Base-by-base conservation (phyloP, 2,113 vertebrate genomes). In the Lophius piscatorius region DNA sequence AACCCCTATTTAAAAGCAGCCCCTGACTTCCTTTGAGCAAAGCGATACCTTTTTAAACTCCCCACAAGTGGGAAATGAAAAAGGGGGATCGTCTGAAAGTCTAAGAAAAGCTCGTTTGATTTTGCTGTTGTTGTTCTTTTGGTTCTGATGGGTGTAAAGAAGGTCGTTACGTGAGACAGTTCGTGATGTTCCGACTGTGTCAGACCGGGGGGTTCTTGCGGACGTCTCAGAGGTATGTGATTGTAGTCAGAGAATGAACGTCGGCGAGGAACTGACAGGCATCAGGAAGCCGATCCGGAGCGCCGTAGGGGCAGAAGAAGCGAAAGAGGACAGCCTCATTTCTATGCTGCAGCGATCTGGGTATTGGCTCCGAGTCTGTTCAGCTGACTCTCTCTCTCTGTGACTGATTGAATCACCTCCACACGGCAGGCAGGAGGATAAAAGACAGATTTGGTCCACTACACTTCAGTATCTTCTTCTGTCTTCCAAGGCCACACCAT, bases 221-320 rank as follows among this genome's bases (percentile, higher is more conserved):
- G 39, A 31, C 18, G 41, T 44, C 74, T 50, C 24, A 2, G 20
- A 9, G 63, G 33, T 33, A 18, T 16, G 49, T 57, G 76, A 71
- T 66, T 63, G 49, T 48, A 61, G 46, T 54, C 57, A 21, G 59
- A 48, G 59, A 58, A 33, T 18, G 54, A 63, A 44, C 17, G 24
- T 61, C 22, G 51, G 59, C 59, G 18, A 40, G 23, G 75, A 81
- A 86, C 69, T 77, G 79, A 86, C 82, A 82, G 72, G 34, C 64
- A 62, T 82, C 72, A 45, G 82, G 64, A 56, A 46, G 78, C 72
- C 66, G 72, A 80, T 83, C n/a, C n/a, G n/a, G n/a, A n/a, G n/a
- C n/a, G n/a, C n/a, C n/a, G n/a, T n/a, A n/a, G n/a, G n/a, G n/a
- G n/a, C n/a, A n/a, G n/a, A n/a, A 57, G 74, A 47, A 69, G 54